Conservation (phyloP, 2,888 invertebrate species). For the Tipula unca region DNA sequence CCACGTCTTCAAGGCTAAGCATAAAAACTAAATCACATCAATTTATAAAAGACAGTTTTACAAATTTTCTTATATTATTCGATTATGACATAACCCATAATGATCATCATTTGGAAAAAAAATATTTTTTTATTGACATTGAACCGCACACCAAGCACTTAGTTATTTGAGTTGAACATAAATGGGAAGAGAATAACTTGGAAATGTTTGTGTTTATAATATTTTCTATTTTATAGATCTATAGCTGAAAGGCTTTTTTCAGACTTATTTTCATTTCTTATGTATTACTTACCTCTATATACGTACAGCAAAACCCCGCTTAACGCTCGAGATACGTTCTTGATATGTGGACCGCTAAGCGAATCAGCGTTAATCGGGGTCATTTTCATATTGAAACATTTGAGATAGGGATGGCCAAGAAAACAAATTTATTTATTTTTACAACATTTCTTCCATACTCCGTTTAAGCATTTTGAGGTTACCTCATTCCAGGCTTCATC, state of each 20-base stretch:
- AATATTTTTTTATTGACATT: not conserved
- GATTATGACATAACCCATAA: conserved; percentile 8
- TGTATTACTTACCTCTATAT: too few relatives aligned
- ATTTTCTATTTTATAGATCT: not conserved
- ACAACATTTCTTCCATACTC: too few relatives aligned
- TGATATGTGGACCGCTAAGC: too few relatives aligned
- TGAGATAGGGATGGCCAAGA: too few relatives aligned
- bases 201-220: not conserved
- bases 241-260: not conserved
- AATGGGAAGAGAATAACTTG: not conserved
- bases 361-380: too few relatives aligned
- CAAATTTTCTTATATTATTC: not conserved
- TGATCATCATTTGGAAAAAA: not conserved
- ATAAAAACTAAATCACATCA: not conserved
- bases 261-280: not conserved
- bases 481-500: too few relatives aligned
- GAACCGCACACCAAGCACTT: not conserved
- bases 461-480: too few relatives aligned
- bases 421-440: too few relatives aligned
- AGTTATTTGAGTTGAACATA: not conserved
- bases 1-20: too few relatives aligned
- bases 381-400: too few relatives aligned
- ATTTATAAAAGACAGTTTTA: not conserved
- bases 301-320: too few relatives aligned
- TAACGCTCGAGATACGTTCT: too few relatives aligned